Percentiles rank a stretch among this genome's conserved stretches.
Conservation (phyloP, 2,888 invertebrate genomes). For the Tuberolachnus salignus region DNA sequence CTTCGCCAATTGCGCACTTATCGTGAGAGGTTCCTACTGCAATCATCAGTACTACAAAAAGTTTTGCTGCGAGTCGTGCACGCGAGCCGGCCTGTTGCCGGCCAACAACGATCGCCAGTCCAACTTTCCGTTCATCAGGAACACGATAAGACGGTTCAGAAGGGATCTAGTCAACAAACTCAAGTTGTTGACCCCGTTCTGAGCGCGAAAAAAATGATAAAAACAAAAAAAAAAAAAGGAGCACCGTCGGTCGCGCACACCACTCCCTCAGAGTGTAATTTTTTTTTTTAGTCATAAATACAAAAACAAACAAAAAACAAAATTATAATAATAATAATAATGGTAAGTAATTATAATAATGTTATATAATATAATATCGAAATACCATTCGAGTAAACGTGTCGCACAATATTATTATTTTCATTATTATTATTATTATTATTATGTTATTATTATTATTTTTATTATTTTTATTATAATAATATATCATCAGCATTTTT, state of each 20-base stretch:
- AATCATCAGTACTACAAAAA: slow-evolving; percentile 87
- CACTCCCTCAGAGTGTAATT: neutral
- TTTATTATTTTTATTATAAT: too few relatives aligned
- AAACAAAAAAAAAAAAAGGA: too few relatives aligned
- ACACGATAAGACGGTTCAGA: slow-evolving; percentile 40
- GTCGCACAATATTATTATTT: neutral
- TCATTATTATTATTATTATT: slow-evolving; percentile 11
- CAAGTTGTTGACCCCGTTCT: slow-evolving; percentile 40
- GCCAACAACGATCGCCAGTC: slow-evolving; percentile 22
- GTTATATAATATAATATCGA: too few relatives aligned
- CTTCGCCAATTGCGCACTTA: slow-evolving; percentile 88
- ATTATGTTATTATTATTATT: too few relatives aligned
- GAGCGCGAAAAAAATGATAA: neutral
- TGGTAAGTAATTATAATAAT: neutral
- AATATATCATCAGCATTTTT: too few relatives aligned
- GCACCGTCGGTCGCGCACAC: too few relatives aligned
- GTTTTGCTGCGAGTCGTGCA: slow-evolving; percentile 94
- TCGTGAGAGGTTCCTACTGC: slow-evolving; percentile 84
- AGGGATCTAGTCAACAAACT: slow-evolving; percentile 55
- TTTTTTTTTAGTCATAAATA: slow-evolving; percentile 16
- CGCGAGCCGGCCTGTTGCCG: slow-evolving; percentile 79
- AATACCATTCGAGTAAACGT: neutral
- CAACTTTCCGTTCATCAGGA: neutral
- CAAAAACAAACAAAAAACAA: neutral
- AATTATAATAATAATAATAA: neutral